Conservation (phyloP, 23 tunicate species). For the Phallusia fumigata region DNA sequence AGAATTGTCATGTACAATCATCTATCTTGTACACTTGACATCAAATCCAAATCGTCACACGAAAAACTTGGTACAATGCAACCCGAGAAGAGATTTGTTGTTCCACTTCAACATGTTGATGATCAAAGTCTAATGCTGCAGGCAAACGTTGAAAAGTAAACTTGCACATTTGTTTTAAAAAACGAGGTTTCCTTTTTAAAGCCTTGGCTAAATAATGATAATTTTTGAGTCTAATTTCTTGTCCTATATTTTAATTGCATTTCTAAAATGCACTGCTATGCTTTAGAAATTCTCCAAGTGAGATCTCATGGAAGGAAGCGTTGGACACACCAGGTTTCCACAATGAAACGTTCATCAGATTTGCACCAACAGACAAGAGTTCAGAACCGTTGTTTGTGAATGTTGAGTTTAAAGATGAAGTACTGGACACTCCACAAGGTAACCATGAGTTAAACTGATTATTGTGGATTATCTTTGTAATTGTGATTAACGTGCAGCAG, state of each 20-base stretch:
- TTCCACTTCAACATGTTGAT: slow-evolving; percentile 30
- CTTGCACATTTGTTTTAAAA: neutral
- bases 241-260: neutral
- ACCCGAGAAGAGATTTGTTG: slow-evolving; percentile 10
- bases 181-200: too few relatives aligned
- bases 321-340: slow-evolving; percentile 23
- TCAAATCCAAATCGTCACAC: neutral
- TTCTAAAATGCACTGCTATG: neutral
- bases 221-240: too few relatives aligned
- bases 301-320: slow-evolving; percentile 38
- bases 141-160: slow-evolving; percentile 2
- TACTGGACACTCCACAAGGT: slow-evolving; percentile 21
- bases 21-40: slow-evolving; percentile 20
- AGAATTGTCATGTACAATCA: slow-evolving; percentile 50
- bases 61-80: neutral
- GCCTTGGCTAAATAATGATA: too few relatives aligned
- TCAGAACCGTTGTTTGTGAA: slow-evolving; percentile 16
- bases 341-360: slow-evolving; percentile 15
- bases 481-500: neutral
- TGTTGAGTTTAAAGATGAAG: slow-evolving; percentile 38
- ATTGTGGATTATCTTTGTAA: neutral
- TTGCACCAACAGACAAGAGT: slow-evolving; percentile 7
- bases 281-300: neutral
- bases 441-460: neutral
- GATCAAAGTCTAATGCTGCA: neutral